These are phyloP conservation scores for Drosophila guanche DNA, from an alignment of 1,140 invertebrate species.

Conservation along the genomic window DNA sequence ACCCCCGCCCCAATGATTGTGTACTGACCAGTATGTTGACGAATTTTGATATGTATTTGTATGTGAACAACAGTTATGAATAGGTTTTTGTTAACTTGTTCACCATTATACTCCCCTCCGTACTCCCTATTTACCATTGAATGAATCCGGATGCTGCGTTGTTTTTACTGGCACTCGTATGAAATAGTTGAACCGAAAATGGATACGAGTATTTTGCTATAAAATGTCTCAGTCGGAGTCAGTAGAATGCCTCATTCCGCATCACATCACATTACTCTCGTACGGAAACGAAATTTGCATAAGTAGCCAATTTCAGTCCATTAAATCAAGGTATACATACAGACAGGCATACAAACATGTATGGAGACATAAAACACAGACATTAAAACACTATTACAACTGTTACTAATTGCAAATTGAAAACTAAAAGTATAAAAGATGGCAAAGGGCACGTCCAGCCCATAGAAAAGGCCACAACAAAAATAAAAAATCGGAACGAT, in stretches of 20 bases:
- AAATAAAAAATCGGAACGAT: conserved; percentile 1
- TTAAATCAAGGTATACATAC: conserved; percentile 19
- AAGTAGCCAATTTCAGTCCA: conserved; percentile 60
- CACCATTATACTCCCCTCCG: neutral
- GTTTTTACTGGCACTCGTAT: neutral
- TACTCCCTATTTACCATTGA: conserved; percentile 1
- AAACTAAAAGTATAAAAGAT: conserved; percentile 42
- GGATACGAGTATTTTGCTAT: conserved; percentile 9
- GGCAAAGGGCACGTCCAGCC: conserved; percentile 11
- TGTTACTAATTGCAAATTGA: conserved; percentile 75
- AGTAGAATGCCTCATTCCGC: conserved; percentile 15
- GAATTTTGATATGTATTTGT: conserved; percentile 24
- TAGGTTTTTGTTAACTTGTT: conserved; percentile 8
- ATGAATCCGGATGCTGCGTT: no score
- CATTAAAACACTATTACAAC: conserved; percentile 64
- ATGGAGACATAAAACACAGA: conserved; percentile 2
- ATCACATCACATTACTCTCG: conserved; percentile 15
- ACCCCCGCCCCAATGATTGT: conserved; percentile 30
- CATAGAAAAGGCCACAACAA: conserved; percentile 3
- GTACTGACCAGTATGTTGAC: conserved; percentile 69
- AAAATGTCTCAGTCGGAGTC: conserved; percentile 25
- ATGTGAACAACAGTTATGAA: conserved; percentile 22
- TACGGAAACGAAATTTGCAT: conserved; percentile 45
- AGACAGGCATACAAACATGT: neutral
- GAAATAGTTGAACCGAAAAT: conserved; percentile 11